These are phyloP conservation scores for Morone saxatilis DNA, from an alignment of 2,113 vertebrate genomes.

Conservation along the genomic window DNA sequence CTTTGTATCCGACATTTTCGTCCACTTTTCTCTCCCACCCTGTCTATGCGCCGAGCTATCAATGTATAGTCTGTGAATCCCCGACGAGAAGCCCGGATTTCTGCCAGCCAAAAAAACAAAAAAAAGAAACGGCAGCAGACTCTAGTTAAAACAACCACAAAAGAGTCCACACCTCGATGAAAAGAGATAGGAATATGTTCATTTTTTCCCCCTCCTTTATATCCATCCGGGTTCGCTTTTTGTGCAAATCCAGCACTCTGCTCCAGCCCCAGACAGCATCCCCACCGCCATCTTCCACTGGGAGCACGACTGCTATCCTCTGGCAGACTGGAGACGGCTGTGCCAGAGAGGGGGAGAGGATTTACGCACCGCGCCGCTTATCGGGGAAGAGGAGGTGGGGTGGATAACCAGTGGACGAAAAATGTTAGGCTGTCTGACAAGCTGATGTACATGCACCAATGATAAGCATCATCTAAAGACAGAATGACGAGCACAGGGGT, in stretches of 20 bases:
- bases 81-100: slow-evolving; percentile 65
- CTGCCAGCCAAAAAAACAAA: slow-evolving; percentile 30
- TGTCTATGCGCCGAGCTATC: slow-evolving; percentile 66
- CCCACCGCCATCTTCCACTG: slow-evolving; percentile 91
- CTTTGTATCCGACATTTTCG: slow-evolving; percentile 97
- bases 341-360: slow-evolving; percentile 43
- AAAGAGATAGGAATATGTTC: slow-evolving; percentile 41
- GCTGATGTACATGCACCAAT: slow-evolving; percentile 15
- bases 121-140: not conserved
- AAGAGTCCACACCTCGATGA: slow-evolving; percentile 65
- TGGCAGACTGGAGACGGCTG: slow-evolving; percentile 60
- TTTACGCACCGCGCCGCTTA: slow-evolving; percentile 56
- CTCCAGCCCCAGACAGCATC: slow-evolving; percentile 81
- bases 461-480: not conserved
- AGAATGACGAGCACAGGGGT: not conserved
- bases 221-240: slow-evolving; percentile 65
- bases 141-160: slow-evolving; percentile 50
- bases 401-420: not conserved
- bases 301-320: slow-evolving; percentile 75
- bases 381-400: not conserved
- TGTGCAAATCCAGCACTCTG: slow-evolving; percentile 62
- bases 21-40: slow-evolving; percentile 76
- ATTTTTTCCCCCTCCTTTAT: slow-evolving; percentile 30
- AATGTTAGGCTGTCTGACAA: slow-evolving; percentile 37
- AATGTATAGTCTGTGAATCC: slow-evolving; percentile 43